Evolutionary conservation across 2,113 vertebrate species (phyloP).

Genomic region (Pachyramphus minor): DNA sequence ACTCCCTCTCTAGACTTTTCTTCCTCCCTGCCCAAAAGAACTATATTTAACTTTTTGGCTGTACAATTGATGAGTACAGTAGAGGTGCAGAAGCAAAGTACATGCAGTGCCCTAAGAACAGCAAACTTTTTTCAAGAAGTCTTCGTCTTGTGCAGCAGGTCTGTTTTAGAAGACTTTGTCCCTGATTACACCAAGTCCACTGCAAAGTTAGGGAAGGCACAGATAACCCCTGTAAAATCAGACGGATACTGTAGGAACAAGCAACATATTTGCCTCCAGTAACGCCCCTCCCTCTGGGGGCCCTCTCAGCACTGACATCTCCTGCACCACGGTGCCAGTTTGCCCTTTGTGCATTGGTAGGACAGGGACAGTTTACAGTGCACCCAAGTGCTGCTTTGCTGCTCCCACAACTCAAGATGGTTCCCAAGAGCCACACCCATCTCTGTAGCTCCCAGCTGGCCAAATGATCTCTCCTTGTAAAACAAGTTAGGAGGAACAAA

Average conservation of each 20-base stretch:
- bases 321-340: neutral
- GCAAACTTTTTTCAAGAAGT: too few species aligned
- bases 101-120: neutral
- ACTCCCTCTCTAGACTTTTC: neutral
- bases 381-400: neutral
- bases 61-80: neutral
- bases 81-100: neutral
- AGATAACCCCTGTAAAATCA: neutral
- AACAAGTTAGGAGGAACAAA: neutral
- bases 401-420: neutral
- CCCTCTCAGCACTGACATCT: neutral
- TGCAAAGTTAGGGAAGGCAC: neutral
- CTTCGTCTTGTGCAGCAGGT: accelerated
- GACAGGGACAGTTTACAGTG: neutral
- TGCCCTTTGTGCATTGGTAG: accelerated
- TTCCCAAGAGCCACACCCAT: neutral
- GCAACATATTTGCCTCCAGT: accelerated
- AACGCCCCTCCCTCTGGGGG: accelerated
- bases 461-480: neutral
- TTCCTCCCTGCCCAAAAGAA: neutral
- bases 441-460: neutral
- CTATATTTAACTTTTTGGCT: neutral
- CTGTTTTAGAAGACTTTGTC: neutral
- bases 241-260: neutral
- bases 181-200: neutral